Evolutionary conservation across 92 coral and sea anemone species (phyloP).

Genomic region (Porites lobata): DNA sequence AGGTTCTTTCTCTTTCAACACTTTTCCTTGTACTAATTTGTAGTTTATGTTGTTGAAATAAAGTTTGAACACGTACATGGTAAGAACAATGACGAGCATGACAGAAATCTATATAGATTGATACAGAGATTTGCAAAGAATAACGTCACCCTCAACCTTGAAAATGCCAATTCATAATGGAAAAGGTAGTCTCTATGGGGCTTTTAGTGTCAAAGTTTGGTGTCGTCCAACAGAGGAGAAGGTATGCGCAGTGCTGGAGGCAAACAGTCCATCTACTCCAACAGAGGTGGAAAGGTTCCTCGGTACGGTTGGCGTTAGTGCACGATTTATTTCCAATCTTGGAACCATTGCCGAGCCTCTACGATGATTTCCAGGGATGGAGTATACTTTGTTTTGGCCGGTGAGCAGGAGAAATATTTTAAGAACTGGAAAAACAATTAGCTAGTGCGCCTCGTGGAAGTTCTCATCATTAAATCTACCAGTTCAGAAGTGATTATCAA

Average conservation of each 20-base stretch:
- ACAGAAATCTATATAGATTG: background rate
- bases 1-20: too few relatives aligned
- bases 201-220: conserved; percentile 28
- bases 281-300: conserved; percentile 40
- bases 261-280: conserved; percentile 15
- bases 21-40: too few relatives aligned
- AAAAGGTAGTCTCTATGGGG: background rate
- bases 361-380: background rate
- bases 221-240: conserved; percentile 18
- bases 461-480: too few relatives aligned
- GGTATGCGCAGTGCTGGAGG: conserved; percentile 27
- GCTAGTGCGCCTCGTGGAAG: too few relatives aligned
- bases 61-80: too few relatives aligned
- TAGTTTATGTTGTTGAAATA: too few relatives aligned
- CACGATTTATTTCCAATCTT: conserved; percentile 29
- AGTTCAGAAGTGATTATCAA: too few relatives aligned
- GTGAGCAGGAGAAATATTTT: background rate
- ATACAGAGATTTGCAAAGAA: background rate
- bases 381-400: background rate
- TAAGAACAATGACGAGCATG: background rate
- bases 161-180: conserved; percentile 11
- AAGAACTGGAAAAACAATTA: background rate
- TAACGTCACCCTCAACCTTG: conserved; percentile 3
- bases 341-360: conserved; percentile 18
- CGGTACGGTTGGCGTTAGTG: conserved; percentile 34